phyloP scores from a whole-genome alignment of 2,113 vertebrate genomes.

The Rana temporaria region DNA sequence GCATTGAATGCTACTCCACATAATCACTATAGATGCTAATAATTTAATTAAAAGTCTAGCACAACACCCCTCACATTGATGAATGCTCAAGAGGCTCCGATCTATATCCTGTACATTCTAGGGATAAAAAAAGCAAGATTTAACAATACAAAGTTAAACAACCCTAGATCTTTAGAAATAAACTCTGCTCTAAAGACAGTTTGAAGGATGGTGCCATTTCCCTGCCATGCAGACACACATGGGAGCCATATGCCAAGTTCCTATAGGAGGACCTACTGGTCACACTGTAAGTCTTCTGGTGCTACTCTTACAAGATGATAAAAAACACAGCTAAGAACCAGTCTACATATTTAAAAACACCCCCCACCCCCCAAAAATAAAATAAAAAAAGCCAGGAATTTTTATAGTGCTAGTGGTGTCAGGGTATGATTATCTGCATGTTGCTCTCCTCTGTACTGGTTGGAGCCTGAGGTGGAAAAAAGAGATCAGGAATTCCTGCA shows the following conservation, averaged over 20 bases:
- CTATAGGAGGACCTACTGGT: background rate
- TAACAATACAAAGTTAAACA: background rate
- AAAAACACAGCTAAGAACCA: constrained; percentile 37
- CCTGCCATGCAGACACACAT: constrained; percentile 8
- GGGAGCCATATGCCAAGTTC: background rate
- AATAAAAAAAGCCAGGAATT: constrained; percentile 4
- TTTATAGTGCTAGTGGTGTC: background rate
- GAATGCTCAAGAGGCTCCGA: background rate
- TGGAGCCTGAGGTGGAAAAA: constrained; percentile 79
- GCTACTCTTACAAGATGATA: constrained; percentile 22
- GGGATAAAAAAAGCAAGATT: background rate
- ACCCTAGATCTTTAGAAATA: background rate
- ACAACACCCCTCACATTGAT: background rate
- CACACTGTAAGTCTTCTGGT: constrained; percentile 25
- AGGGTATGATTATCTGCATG: constrained; percentile 63
- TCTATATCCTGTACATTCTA: constrained; percentile 1
- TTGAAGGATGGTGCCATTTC: background rate
- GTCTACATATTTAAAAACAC: constrained; percentile 23
- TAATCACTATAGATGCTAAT: background rate
- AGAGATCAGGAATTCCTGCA: constrained; percentile 75
- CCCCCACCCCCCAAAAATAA: background rate
- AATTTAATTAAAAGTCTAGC: background rate
- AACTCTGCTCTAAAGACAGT: background rate
- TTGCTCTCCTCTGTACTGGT: constrained; percentile 68
- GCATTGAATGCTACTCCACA: background rate